These are phyloP conservation scores for Strigamia crassipes DNA, from an alignment of 2,888 invertebrate species.

Conservation along the genomic window DNA sequence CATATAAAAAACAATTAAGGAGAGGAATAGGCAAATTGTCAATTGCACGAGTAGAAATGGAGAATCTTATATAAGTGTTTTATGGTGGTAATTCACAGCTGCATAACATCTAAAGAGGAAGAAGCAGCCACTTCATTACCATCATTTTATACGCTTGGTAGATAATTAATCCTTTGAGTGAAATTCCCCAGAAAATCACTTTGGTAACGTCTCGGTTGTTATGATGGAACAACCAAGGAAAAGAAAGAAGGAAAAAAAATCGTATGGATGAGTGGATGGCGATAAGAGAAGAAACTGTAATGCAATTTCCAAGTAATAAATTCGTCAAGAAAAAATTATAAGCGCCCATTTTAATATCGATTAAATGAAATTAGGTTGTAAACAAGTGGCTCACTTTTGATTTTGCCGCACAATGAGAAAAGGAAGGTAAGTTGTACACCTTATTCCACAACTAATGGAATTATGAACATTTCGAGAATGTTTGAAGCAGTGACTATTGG, in stretches of 20 bases:
- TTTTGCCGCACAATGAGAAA: too few relatives aligned
- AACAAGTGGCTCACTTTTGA: not conserved
- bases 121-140: slow-evolving; percentile 42
- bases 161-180: slow-evolving; percentile 42
- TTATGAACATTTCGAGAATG: too few relatives aligned
- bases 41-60: slow-evolving; percentile 11
- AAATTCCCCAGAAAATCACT: slow-evolving; percentile 42
- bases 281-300: slow-evolving; percentile 37
- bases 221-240: slow-evolving; percentile 22
- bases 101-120: slow-evolving; percentile 38
- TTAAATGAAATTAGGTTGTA: not conserved
- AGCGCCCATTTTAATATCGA: not conserved
- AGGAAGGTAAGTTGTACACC: too few relatives aligned
- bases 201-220: slow-evolving; percentile 35
- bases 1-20: not conserved
- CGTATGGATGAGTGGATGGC: slow-evolving; percentile 18
- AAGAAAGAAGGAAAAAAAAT: not conserved
- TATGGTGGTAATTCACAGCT: slow-evolving; percentile 33
- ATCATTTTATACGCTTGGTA: slow-evolving; percentile 40
- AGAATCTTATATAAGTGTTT: not conserved
- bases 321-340: not conserved
- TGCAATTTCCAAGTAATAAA: slow-evolving; percentile 15
- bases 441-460: too few relatives aligned
- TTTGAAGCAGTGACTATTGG: too few relatives aligned
- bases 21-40: slow-evolving; percentile 11